A percentile compares a stretch with the other conserved stretches of the same genome.
Conservation (phyloP, 2,888 invertebrate genomes). For the Drosophila siamana region DNA sequence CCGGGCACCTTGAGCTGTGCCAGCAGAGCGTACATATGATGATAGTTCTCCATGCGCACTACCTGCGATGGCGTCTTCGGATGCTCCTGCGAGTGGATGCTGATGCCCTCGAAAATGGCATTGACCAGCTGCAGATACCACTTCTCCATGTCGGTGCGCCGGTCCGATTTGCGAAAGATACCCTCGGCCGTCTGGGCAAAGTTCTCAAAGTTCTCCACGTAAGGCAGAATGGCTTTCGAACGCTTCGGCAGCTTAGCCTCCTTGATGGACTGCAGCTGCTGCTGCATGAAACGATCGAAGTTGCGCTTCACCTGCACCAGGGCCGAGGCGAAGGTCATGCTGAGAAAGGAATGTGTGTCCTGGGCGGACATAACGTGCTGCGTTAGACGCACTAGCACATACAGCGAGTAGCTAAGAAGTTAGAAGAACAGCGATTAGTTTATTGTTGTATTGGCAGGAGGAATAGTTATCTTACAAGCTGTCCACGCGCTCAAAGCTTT, state of each 20-base stretch:
- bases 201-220: slow-evolving; percentile 95
- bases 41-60: slow-evolving; percentile 98
- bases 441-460: rapidly evolving
- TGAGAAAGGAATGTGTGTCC: slow-evolving; percentile 93
- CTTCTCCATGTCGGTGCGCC: slow-evolving; percentile 96
- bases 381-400: slow-evolving; percentile 95
- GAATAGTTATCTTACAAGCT: slow-evolving; percentile 90
- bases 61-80: slow-evolving; percentile 97
- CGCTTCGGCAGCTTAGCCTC: slow-evolving; percentile 89
- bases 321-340: slow-evolving; percentile 94
- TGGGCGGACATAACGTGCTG: slow-evolving; percentile 96
- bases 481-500: slow-evolving; percentile 94
- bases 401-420: slow-evolving; percentile 93
- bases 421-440: neutral
- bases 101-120: slow-evolving; percentile 93
- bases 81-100: slow-evolving; percentile 92
- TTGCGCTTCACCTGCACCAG: slow-evolving; percentile 95
- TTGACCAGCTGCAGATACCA: slow-evolving; percentile 94
- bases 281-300: slow-evolving; percentile 96
- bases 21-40: slow-evolving; percentile 94
- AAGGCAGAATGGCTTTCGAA: slow-evolving; percentile 94
- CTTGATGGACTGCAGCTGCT: slow-evolving; percentile 92
- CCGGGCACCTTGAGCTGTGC: slow-evolving; percentile 95
- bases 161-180: slow-evolving; percentile 93
- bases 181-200: slow-evolving; percentile 95